Base-by-base conservation (phyloP, 2,888 invertebrate genomes). In the Cordilura impudica region DNA sequence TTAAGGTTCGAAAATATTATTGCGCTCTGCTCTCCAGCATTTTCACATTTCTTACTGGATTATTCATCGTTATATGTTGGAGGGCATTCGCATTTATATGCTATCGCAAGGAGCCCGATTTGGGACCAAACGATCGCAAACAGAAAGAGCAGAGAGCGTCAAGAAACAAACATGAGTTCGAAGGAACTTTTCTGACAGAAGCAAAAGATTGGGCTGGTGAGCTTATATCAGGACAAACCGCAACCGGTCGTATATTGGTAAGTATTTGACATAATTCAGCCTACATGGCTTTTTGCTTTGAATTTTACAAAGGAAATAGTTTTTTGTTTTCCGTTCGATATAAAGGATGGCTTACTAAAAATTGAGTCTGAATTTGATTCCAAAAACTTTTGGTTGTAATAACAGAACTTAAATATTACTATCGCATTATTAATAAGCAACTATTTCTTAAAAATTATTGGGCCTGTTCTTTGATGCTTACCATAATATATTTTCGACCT, bases 131-230 rank as follows among this genome's bases (percentile, higher is more conserved):
- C 94, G 96, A 96, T 91, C 96, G 96, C 91, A 97, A 97, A 92
- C 96, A 96, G 92, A 96, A 96, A 91, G 96, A 96, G 91, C 96
- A 95, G 92, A 95, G 96, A 92, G 94, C 95, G 89, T 94, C 94
- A 90, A 93, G 95, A 88, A 93, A 94, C 91, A 96, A 96, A 92
- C 95, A 95, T 91, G 96, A 97, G 93, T 96, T 97, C 93, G 98
- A 98, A 92, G 97, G 99, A 86, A 99, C 98, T 89, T 99, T 99
- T 94, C 97, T 99, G 96, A 99, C 99, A 91, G 99, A 99, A 93
- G 99, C 99, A 90, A 99, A 99, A 93, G 99, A 99, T 92, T 99
- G 99, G 99, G 99, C 99, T 90, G 99, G 99, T 90, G 99, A 99
- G 92, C 95, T 99, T 90, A 99, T 99, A 91, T 99, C 99, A 89